Percentiles rank a stretch among this genome's conserved stretches.
Evolutionary conservation across 1,140 invertebrate species (phyloP).

Genomic region (Dendroctonus ponderosae): DNA sequence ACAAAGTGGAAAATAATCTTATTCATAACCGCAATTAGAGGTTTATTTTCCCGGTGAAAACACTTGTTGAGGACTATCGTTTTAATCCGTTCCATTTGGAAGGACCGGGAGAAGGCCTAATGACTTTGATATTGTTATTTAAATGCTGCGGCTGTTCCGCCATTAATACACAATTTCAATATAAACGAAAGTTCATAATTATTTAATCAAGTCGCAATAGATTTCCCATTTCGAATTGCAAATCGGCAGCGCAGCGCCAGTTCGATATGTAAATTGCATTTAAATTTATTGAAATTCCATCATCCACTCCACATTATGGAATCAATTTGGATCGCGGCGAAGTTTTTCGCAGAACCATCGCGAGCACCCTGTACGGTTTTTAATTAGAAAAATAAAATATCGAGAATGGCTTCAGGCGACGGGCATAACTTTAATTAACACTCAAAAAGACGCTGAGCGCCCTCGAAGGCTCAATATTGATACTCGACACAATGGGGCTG

Average conservation of each 20-base stretch:
- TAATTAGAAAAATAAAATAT: too few species aligned
- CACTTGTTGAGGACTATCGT: constrained; percentile 36
- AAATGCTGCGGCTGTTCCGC: not conserved
- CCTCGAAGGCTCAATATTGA: constrained; percentile 28
- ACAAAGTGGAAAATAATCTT: constrained; percentile 43
- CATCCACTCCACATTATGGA: constrained; percentile 8
- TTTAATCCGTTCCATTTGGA: constrained; percentile 30
- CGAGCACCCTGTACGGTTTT: too few species aligned
- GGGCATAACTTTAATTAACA: constrained; percentile 30
- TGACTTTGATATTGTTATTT: not conserved
- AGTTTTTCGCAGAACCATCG: too few species aligned
- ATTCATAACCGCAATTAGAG: constrained; percentile 42
- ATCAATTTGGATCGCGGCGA: not conserved
- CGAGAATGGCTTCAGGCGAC: not conserved
- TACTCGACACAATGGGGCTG: constrained; percentile 24
- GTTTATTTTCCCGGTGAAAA: constrained; percentile 34
- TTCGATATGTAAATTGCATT: constrained; percentile 5
- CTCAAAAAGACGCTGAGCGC: constrained; percentile 12
- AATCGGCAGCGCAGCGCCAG: not conserved
- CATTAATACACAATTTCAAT: not conserved
- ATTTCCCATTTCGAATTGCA: constrained; percentile 4
- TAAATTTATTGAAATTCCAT: constrained; percentile 7
- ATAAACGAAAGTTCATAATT: not conserved
- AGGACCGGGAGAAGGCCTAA: constrained; percentile 2
- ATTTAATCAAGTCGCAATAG: not conserved